Evolutionary conservation across 2,888 invertebrate species (phyloP).

Genomic region (Chrysodeixis includens): DNA sequence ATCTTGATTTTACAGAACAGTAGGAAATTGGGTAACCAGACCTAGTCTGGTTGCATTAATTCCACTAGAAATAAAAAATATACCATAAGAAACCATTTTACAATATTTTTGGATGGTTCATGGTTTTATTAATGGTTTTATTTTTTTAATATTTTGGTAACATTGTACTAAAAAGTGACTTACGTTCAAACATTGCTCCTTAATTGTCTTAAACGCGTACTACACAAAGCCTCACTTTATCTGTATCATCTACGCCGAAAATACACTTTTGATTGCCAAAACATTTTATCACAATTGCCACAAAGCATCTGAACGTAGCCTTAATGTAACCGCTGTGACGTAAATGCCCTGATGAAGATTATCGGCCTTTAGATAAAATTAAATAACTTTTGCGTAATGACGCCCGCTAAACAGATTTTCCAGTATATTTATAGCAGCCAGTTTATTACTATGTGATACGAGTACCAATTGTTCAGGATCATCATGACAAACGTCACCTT

Average conservation of each 20-base stretch:
- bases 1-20: no score
- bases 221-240: neutral
- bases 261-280: neutral
- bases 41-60: no score
- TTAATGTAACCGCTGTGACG: conserved; percentile 72
- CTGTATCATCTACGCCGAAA: neutral
- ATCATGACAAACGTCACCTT: neutral
- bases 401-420: conserved; percentile 36
- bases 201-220: no score
- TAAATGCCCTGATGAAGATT: conserved; percentile 72
- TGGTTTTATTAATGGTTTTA: no score
- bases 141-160: no score
- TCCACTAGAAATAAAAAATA: no score
- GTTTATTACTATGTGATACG: conserved; percentile 35
- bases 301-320: conserved; percentile 21
- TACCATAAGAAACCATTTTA: no score
- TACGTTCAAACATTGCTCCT: no score
- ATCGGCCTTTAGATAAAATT: conserved; percentile 77
- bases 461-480: conserved; percentile 27
- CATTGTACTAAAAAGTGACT: no score
- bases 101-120: no score
- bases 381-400: conserved; percentile 51
- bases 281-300: neutral
- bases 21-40: no score
- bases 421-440: conserved; percentile 19